Percentiles rank a stretch among this genome's conserved stretches.
These are phyloP conservation scores for Eupithecia tripunctaria DNA, from an alignment of 2,888 invertebrate species.

Conservation along the genomic window DNA sequence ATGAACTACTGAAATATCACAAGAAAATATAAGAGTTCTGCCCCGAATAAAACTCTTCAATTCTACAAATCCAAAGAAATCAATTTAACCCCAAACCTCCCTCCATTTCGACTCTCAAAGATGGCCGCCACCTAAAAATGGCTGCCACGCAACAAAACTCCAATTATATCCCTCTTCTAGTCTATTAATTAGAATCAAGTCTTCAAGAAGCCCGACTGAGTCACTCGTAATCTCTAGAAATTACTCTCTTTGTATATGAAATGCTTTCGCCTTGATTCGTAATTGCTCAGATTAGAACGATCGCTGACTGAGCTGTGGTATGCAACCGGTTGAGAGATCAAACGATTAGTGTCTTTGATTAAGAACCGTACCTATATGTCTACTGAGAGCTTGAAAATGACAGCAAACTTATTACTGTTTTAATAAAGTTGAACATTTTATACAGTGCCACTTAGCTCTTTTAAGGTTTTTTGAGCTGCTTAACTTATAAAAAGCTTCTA, in stretches of 20 bases:
- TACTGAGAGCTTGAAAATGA: background rate
- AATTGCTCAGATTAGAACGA: conserved; percentile 63
- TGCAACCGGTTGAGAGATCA: conserved; percentile 40
- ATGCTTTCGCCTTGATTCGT: conserved; percentile 61
- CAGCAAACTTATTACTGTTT: conserved; percentile 1
- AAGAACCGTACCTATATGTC: background rate
- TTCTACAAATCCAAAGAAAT: background rate
- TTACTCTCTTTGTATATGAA: conserved; percentile 75
- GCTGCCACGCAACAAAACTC: conserved; percentile 40
- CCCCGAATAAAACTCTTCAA: background rate
- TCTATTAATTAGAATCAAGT: conserved; percentile 70
- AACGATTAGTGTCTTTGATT: conserved; percentile 28
- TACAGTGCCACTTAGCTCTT: background rate
- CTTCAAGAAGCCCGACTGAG: conserved; percentile 47
- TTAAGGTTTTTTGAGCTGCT: background rate
- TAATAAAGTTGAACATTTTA: background rate
- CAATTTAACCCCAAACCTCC: background rate
- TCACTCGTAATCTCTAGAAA: conserved; percentile 74
- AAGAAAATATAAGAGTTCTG: background rate
- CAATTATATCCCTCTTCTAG: conserved; percentile 46
- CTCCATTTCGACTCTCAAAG: background rate
- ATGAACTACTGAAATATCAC: background rate
- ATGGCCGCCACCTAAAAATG: conserved; percentile 30
- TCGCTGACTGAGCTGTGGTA: conserved; percentile 46
- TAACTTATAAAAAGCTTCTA: no score